These are phyloP conservation scores for Habroteleia sp. DNA, from an alignment of 2,888 invertebrate species.

Conservation along the genomic window DNA sequence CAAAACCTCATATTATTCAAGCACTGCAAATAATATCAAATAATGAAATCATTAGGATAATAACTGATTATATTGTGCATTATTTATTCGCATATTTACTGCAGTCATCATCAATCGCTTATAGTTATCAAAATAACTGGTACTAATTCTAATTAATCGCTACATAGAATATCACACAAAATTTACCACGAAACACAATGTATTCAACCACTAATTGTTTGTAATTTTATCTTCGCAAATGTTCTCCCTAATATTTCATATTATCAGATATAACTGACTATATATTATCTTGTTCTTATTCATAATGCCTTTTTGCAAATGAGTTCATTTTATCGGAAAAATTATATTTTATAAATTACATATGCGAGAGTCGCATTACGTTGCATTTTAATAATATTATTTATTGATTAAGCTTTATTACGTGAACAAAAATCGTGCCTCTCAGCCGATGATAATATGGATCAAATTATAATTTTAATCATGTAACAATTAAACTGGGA, in stretches of 20 bases:
- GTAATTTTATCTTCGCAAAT: neutral
- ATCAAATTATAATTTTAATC: conserved; percentile 1
- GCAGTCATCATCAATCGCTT: conserved; percentile 15
- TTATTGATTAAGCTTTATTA: conserved; percentile 17
- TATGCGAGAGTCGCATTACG: neutral
- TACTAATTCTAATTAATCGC: conserved; percentile 37
- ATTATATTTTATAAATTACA: conserved; percentile 2
- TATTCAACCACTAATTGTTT: conserved; percentile 14
- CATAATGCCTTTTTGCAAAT: conserved; percentile 5
- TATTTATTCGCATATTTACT: conserved; percentile 32
- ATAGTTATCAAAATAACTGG: conserved; percentile 27
- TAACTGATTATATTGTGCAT: conserved; percentile 31
- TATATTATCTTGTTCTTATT: conserved; percentile 11
- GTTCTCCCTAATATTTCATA: conserved; percentile 5
- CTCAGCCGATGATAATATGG: neutral
- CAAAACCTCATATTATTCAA: conserved; percentile 35
- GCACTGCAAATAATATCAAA: conserved; percentile 43
- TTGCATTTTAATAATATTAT: conserved; percentile 19
- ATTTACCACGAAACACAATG: neutral
- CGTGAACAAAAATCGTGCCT: conserved; percentile 2
- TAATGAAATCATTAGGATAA: conserved; percentile 48
- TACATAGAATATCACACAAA: neutral
- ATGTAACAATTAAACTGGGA: neutral
- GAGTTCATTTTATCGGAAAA: conserved; percentile 10
- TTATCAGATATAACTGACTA: neutral